Evolutionary conservation across 2,888 invertebrate species (phyloP).

Genomic region (Chloromyia formosa): DNA sequence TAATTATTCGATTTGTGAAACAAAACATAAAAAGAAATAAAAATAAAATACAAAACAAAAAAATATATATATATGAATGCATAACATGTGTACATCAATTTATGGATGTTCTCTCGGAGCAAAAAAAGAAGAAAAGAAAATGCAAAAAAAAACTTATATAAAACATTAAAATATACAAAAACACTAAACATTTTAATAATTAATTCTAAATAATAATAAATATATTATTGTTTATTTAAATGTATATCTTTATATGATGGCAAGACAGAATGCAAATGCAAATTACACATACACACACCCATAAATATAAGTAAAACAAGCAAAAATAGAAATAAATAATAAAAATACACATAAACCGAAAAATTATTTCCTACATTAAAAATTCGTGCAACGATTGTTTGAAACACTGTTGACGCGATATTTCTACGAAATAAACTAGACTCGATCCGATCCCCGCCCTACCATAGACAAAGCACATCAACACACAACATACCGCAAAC

Average conservation of each 20-base stretch:
- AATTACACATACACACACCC: constrained; percentile 18
- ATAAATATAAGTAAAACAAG: constrained; percentile 4
- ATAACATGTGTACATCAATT: constrained; percentile 48
- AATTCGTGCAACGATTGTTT: too few species aligned
- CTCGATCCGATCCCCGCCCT: too few species aligned
- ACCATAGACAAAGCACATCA: too few species aligned
- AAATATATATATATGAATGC: not conserved
- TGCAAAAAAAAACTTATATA: constrained; percentile 29
- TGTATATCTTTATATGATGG: constrained; percentile 28
- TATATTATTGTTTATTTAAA: constrained; percentile 39
- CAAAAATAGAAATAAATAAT: not conserved
- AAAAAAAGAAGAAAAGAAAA: constrained; percentile 31
- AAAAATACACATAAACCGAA: too few species aligned
- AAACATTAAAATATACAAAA: constrained; percentile 33
- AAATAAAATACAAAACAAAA: not conserved
- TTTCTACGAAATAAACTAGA: too few species aligned
- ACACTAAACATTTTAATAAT: constrained; percentile 31
- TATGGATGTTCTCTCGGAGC: constrained; percentile 46
- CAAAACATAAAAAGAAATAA: too few species aligned
- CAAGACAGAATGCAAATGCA: constrained; percentile 14
- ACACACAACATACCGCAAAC: too few species aligned
- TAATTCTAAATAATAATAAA: constrained; percentile 26
- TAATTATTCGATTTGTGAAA: constrained; percentile 23
- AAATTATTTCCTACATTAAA: too few species aligned
- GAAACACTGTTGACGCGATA: too few species aligned